These are phyloP conservation scores for Zaprionus tsacasi DNA, from an alignment of 1,140 invertebrate genomes.

Conservation along the genomic window DNA sequence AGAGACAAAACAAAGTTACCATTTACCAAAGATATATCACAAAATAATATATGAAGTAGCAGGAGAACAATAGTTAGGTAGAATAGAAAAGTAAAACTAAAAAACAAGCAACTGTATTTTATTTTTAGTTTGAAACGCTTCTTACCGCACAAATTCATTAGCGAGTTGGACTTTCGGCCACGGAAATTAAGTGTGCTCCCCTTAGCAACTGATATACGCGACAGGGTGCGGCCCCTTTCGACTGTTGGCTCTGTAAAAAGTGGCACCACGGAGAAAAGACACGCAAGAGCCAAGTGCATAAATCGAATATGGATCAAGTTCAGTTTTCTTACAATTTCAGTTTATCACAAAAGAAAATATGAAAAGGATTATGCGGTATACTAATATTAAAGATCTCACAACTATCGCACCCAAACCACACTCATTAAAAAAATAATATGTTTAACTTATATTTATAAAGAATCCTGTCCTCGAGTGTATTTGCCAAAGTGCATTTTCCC, in stretches of 20 bases:
- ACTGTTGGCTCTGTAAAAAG: conserved; percentile 83
- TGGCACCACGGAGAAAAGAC: conserved; percentile 54
- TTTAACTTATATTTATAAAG: neutral
- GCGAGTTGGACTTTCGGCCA: conserved; percentile 95
- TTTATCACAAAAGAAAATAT: conserved; percentile 23
- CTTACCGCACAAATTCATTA: conserved; percentile 97
- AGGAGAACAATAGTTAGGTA: conserved; percentile 25
- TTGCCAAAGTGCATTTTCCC: neutral
- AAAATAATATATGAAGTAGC: conserved; percentile 44
- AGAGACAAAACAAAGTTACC: conserved; percentile 10
- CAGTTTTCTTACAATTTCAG: conserved; percentile 21
- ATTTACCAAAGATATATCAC: conserved; percentile 7
- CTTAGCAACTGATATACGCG: conserved; percentile 84
- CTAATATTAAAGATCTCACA: conserved; percentile 15
- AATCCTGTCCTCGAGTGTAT: neutral
- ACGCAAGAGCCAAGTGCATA: conserved; percentile 59
- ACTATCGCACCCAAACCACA: conserved; percentile 12
- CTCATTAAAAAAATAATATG: neutral
- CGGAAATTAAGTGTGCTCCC: conserved; percentile 86
- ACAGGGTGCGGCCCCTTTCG: conserved; percentile 84
- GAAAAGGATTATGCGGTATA: conserved; percentile 19
- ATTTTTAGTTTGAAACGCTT: conserved; percentile 68
- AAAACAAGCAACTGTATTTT: conserved; percentile 63
- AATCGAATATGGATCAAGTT: conserved; percentile 46
- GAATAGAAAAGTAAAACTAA: conserved; percentile 48